Evolutionary conservation across 2,888 invertebrate species (phyloP), one percentile per base, ranked within the genome.

Genomic region (Tetragonisca angustula): DNA sequence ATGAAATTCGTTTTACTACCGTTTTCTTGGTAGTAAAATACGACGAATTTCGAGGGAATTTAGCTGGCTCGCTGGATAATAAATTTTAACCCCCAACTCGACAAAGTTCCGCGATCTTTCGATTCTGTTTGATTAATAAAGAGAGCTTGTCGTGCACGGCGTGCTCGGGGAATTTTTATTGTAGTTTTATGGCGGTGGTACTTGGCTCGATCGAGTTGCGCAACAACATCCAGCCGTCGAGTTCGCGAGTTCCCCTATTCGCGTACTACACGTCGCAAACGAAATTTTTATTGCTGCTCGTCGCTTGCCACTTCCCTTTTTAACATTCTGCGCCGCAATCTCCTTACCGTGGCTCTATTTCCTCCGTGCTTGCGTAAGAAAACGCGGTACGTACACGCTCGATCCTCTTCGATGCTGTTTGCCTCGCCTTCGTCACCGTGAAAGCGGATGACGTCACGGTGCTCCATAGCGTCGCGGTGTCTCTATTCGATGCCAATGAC

Each of bases 241-340:
- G 32, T 32, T 77, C 70, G 27, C 70, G 70, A 76, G 43, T 43
- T n/a, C n/a, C 32, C 21, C 32, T 54, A 61, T 79, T 56, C 54
- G 77, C 54, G 73, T 69, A 72, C 67, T 69, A 72, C 67, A 32
- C 81, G 73, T 70, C 68, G 61, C 65, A 61, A 84, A 76, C 64
- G 73, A 76, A 81, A 62, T 76, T 83, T 83, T 81, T 56, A 52
- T 76, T 82, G 52, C 72, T 11, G 59, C 61, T 59, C 24, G 64
- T 32, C 67, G 32, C 52, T 21, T 9, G 43, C 19, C 27, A 54
- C 50, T 27, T 32, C 49, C 52, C 49, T 70, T 56, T 43, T 43
- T 68, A 72, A 50, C 61, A 54, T 62, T 76, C 54, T 79, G 68
- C 68, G 67, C 21, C 43, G 61, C 62, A 54, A 27, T 64, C 68